A percentile compares a stretch with the other conserved stretches of the same genome.
Evolutionary conservation across 2,888 invertebrate species (phyloP).

Genomic region (Gibbula magus): DNA sequence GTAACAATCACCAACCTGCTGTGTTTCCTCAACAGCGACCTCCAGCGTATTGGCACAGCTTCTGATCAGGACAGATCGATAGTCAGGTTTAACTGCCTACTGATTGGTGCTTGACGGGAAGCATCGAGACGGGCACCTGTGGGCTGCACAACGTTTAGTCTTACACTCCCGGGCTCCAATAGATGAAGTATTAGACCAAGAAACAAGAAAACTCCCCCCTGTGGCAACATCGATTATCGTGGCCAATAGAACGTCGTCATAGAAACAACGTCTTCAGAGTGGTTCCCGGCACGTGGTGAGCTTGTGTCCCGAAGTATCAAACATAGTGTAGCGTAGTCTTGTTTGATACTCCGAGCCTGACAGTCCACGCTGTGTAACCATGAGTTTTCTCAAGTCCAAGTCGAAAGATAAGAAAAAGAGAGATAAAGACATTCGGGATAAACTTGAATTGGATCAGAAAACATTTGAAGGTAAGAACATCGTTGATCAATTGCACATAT

Average conservation of each 20-base stretch:
- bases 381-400: background rate
- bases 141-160: background rate
- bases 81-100: too few relatives aligned
- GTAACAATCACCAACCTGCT: background rate
- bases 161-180: background rate
- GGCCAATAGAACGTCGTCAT: background rate
- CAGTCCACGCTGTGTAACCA: background rate
- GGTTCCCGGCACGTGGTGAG: background rate
- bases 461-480: background rate
- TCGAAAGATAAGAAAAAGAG: conserved; percentile 5
- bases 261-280: background rate
- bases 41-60: too few relatives aligned
- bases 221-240: background rate
- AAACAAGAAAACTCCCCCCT: conserved; percentile 11
- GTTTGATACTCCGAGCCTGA: too few relatives aligned
- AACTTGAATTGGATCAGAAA: conserved; percentile 1
- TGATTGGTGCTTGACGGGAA: too few relatives aligned
- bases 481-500: too few relatives aligned
- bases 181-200: background rate
- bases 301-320: background rate
- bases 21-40: background rate
- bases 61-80: too few relatives aligned
- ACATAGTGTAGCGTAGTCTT: too few relatives aligned
- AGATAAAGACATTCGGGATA: background rate
- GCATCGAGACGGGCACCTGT: too few relatives aligned